phyloP scores from a whole-genome alignment of 1,140 invertebrate species.

The Calliphora vicina region DNA sequence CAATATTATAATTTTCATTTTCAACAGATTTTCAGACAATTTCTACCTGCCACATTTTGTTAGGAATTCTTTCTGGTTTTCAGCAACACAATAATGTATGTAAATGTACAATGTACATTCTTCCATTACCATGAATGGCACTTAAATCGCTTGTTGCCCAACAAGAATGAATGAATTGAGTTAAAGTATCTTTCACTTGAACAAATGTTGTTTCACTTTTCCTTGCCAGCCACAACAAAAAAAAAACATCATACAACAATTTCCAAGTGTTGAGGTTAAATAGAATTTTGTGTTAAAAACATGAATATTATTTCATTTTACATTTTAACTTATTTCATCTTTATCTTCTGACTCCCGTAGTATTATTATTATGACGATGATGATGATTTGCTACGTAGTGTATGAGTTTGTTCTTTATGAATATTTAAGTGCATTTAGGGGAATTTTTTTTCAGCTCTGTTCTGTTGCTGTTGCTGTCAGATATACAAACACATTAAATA shows the following conservation, averaged over 20 bases:
- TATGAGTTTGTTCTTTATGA: not conserved
- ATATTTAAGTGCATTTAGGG: slow-evolving; percentile 1
- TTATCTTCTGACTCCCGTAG: not conserved
- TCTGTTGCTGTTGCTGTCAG: not conserved
- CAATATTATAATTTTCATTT: not conserved
- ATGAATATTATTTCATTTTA: not conserved
- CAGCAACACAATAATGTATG: not conserved
- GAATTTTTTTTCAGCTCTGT: not conserved
- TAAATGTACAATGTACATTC: not conserved
- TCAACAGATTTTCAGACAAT: not conserved
- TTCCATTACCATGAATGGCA: not conserved
- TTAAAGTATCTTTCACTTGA: not conserved
- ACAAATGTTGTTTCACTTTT: too few relatives aligned
- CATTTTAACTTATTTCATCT: not conserved
- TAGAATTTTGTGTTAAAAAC: not conserved
- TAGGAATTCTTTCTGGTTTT: too few relatives aligned
- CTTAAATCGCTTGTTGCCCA: not conserved
- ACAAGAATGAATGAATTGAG: not conserved
- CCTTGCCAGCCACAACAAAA: not conserved
- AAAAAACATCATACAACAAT: not conserved
- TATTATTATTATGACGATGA: not conserved
- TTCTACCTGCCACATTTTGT: too few relatives aligned
- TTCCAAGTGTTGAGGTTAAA: not conserved
- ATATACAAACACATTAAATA: not conserved
- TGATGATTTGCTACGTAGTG: not conserved